A percentile compares a stretch with the other conserved stretches of the same genome.
These are phyloP conservation scores for Heteromormyrus szaboi DNA, from an alignment of 2,797 vertebrate genomes.

Conservation along the genomic window DNA sequence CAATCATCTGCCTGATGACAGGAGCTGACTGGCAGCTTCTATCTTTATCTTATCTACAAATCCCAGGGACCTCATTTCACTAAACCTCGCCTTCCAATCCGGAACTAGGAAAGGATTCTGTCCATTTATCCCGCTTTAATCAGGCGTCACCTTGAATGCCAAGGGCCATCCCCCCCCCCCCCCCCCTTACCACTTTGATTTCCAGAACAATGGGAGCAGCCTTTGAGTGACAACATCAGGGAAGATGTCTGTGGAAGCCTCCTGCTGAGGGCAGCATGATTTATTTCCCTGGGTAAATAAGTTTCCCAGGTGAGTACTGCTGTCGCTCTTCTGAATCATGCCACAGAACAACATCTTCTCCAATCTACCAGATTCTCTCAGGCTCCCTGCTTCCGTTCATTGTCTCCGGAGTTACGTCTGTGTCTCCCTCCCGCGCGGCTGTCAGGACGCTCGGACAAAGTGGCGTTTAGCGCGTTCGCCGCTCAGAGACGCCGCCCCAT, in stretches of 20 bases:
- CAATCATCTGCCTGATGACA: slow-evolving; percentile 22
- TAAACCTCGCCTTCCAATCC: slow-evolving; percentile 17
- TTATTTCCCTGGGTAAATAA: neutral
- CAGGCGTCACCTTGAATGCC: neutral
- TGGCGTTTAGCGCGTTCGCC: neutral
- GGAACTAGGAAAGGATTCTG: slow-evolving; percentile 1
- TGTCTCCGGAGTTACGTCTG: neutral
- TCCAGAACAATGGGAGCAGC: neutral
- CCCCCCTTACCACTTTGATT: neutral
- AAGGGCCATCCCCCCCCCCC: neutral
- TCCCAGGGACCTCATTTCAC: slow-evolving; percentile 29
- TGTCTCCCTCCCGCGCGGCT: neutral
- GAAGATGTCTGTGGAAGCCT: neutral
- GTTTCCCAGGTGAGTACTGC: neutral
- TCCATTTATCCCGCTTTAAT: slow-evolving; percentile 17
- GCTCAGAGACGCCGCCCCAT: neutral
- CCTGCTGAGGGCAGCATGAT: neutral
- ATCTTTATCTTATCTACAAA: slow-evolving; percentile 28
- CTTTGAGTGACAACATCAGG: neutral
- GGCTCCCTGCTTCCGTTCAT: neutral
- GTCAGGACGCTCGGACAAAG: neutral
- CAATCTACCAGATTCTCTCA: neutral
- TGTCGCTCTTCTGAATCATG: neutral
- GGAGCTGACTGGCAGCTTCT: slow-evolving; percentile 17
- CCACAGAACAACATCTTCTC: neutral